Conservation (phyloP, 2,797 vertebrate species). For the Enteromius thamalakanensis region DNA sequence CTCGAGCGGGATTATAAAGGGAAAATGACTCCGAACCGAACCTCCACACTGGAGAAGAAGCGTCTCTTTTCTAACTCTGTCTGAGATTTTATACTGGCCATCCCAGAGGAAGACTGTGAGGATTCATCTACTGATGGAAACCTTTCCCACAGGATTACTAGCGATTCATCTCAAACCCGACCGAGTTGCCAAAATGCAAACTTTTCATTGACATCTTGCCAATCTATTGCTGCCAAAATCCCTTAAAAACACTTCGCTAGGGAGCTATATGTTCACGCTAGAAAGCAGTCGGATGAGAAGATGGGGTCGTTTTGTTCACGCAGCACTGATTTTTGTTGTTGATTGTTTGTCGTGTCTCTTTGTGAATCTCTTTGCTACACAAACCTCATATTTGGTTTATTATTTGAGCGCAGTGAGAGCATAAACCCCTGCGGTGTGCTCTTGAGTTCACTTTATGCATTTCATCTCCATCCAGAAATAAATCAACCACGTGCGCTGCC, state of each 20-base stretch:
- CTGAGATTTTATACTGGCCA: constrained; percentile 5
- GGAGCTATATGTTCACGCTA: neutral
- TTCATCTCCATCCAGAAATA: neutral
- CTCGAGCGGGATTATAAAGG: constrained; percentile 10
- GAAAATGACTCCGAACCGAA: neutral
- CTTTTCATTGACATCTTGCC: neutral
- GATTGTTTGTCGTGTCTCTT: neutral
- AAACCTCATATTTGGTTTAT: neutral
- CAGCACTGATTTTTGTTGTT: neutral
- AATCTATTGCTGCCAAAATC: constrained; percentile 43
- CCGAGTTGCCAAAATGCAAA: constrained; percentile 5
- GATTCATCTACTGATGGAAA: neutral
- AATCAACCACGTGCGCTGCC: neutral
- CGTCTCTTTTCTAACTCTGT: constrained; percentile 27
- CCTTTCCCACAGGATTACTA: neutral
- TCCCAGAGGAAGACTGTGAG: neutral
- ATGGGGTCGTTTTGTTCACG: neutral
- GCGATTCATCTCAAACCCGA: neutral
- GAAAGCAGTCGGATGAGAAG: neutral
- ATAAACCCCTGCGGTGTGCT: neutral
- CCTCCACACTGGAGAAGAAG: neutral
- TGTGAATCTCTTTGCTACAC: neutral
- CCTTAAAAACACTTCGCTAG: neutral
- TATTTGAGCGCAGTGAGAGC: neutral
- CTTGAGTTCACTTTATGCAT: neutral